Evolutionary conservation across 1,140 invertebrate species (phyloP), one percentile per base, ranked within the genome.

Genomic region (Stenopsyche tienmushanensis): DNA sequence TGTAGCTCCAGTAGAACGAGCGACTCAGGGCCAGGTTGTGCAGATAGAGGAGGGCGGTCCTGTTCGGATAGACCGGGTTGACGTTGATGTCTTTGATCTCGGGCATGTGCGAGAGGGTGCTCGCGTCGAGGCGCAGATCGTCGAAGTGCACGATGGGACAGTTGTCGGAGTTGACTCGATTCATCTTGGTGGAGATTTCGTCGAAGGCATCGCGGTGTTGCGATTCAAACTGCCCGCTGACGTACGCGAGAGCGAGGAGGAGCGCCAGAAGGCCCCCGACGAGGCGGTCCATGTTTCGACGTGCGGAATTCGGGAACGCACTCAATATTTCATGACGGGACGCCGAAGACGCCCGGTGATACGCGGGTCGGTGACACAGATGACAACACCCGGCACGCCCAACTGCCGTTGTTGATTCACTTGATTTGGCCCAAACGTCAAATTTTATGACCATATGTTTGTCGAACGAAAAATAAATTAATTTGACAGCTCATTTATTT

Each of bases 1-100:
- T 95, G 71, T 96, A 96, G 77, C 93, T 96, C 89, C 92, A 98
- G 76, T 94, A 98, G 77, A 97, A 98, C 0, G 94, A 92, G 69
- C 96, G 80, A 74, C 89, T 96, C 72, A 98, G 79, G 13, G 95
- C 97, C 87, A 98, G 91, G 76, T 98, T 98, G 76, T 98, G 96
- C 58, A 98, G 80, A 81, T 98, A 94, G 13, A 98, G 78, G 62
- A 99, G 76, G 10, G 90, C 91, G 0, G 96, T 97, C 68, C 97
- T 85, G 78, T 99, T 98, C 0, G 94, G 92, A 73, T 96, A 97
- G 3, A 98, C 88, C 1, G 95, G 94, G 80, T 97, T 96, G 18
- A 96, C 92, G 72, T 96, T 94, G 45, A 98, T 86, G 73, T 95
- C 92, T 77, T 98, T 97, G 65, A 97, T 94, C 72, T 96, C 92